phyloP scores from a whole-genome alignment of 2,113 vertebrate genomes.

The Rhinichthys klamathensis region DNA sequence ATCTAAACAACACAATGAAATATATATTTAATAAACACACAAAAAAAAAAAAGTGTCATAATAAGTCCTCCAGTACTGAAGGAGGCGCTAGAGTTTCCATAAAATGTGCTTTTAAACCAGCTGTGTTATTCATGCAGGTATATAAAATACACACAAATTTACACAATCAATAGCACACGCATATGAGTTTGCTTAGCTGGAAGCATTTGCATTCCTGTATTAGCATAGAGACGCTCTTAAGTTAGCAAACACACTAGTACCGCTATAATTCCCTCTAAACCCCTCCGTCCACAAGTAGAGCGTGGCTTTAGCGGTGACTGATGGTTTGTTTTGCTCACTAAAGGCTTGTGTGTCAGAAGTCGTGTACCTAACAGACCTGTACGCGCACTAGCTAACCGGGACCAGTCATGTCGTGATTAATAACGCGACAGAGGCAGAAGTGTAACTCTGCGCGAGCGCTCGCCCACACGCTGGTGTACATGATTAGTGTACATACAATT shows the following conservation, averaged over 20 bases:
- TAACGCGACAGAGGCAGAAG: neutral
- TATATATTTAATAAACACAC: no score
- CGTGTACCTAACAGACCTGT: neutral
- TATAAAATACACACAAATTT: no score
- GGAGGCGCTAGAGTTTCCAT: neutral
- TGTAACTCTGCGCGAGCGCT: neutral
- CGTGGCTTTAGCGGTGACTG: neutral
- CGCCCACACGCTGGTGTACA: neutral
- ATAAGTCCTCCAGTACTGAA: neutral
- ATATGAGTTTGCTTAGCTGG: neutral
- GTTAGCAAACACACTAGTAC: neutral
- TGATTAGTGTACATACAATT: conserved; percentile 35
- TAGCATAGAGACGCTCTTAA: neutral
- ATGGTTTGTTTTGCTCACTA: conserved; percentile 29
- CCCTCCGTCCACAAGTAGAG: neutral
- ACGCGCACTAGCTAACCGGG: neutral
- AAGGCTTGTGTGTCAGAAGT: conserved; percentile 8
- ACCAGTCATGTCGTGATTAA: conserved; percentile 36
- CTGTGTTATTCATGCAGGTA: no score
- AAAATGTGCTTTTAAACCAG: neutral
- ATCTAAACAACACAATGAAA: no score
- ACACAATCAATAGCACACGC: neutral
- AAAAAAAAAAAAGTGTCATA: no score
- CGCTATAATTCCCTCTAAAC: neutral
- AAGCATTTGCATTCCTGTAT: neutral